Conservation (phyloP, 1,140 invertebrate genomes). For the Neocloeon triangulifer region DNA sequence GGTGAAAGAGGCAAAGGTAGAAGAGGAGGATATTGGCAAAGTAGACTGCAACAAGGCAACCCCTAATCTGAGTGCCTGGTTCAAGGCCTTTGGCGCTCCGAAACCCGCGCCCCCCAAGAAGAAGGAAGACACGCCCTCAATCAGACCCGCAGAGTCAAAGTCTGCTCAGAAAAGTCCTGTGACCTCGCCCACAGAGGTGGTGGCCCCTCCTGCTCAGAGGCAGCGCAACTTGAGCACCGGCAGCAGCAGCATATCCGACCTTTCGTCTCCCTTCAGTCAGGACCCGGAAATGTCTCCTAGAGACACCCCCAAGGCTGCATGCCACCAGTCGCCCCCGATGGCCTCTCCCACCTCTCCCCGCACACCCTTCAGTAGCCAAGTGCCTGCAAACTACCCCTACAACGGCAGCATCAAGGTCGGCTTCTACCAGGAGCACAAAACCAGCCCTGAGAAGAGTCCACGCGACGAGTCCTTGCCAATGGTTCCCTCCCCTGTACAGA, state of each 20-base stretch:
- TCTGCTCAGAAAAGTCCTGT: slow-evolving; percentile 11
- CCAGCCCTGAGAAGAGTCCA: slow-evolving; percentile 39
- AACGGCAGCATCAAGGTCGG: slow-evolving; percentile 50
- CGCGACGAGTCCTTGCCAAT: slow-evolving; percentile 3
- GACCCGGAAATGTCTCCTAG: slow-evolving; percentile 19
- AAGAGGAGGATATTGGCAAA: slow-evolving; percentile 9
- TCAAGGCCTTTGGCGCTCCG: slow-evolving; percentile 69
- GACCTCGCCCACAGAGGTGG: slow-evolving; percentile 1
- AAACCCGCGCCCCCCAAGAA: slow-evolving; percentile 20
- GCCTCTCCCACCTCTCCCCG: neutral
- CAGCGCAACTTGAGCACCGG: slow-evolving; percentile 41
- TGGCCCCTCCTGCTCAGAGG: slow-evolving; percentile 14
- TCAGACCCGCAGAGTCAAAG: slow-evolving; percentile 15
- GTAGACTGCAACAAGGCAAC: slow-evolving; percentile 27
- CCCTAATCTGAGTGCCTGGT: slow-evolving; percentile 72
- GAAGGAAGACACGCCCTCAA: slow-evolving; percentile 11
- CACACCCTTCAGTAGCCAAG: slow-evolving; percentile 1
- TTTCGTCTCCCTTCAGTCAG: slow-evolving; percentile 43
- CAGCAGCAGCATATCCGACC: slow-evolving; percentile 46
- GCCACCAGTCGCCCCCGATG: neutral
- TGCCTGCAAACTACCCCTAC: slow-evolving; percentile 33
- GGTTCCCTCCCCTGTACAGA: neutral
- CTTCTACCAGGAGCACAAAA: slow-evolving; percentile 63
- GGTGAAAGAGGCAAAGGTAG: slow-evolving; percentile 1
- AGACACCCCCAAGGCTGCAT: slow-evolving; percentile 10